phyloP scores from a whole-genome alignment of 2,113 vertebrate genomes.

The Bubo bubo region DNA sequence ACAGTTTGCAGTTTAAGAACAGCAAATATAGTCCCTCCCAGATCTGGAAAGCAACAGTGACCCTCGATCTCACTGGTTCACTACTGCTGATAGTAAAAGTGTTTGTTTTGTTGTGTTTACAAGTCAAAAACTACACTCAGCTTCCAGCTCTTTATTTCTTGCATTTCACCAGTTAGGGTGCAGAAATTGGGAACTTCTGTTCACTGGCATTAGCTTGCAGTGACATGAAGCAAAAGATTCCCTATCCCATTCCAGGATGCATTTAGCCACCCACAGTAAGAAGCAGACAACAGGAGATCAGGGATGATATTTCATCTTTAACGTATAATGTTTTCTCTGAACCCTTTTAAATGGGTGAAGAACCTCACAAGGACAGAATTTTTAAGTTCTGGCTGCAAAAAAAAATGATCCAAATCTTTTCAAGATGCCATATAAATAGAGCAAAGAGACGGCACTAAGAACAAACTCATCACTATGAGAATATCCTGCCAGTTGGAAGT shows the following conservation, averaged over 20 bases:
- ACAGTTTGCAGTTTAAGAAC: neutral
- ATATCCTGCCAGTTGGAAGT: neutral
- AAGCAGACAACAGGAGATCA: neutral
- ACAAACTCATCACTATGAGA: neutral
- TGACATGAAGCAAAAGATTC: neutral
- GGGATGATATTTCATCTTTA: neutral
- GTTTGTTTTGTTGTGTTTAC: neutral
- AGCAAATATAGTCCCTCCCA: neutral
- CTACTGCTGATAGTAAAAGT: neutral
- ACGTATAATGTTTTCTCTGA: neutral
- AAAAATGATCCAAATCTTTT: neutral
- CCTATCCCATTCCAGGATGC: neutral
- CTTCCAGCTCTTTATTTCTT: neutral
- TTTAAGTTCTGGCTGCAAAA: neutral
- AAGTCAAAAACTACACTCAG: neutral
- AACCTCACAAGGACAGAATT: neutral
- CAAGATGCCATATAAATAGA: neutral
- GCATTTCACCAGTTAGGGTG: neutral
- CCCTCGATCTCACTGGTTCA: neutral
- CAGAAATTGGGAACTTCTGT: neutral
- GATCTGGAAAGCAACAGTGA: neutral
- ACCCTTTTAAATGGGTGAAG: neutral
- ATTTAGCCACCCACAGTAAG: neutral
- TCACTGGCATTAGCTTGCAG: neutral
- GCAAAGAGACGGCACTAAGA: neutral